Base-by-base conservation (phyloP, 1,140 invertebrate species). In the Drosophila sp. region DNA sequence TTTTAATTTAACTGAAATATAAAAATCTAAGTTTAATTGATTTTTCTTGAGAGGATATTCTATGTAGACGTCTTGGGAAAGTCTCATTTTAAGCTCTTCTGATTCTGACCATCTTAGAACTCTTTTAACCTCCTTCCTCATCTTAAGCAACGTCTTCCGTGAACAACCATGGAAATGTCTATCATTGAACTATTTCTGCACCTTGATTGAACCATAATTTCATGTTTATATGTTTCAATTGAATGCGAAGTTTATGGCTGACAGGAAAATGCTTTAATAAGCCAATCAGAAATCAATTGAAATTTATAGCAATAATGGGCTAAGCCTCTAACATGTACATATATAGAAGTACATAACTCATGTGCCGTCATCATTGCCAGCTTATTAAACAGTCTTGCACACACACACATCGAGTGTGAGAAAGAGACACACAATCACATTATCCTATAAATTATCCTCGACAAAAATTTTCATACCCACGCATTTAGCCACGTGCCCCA, bases 401-500 rank as follows among this genome's bases (percentile, higher is more conserved):
- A 27, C 23, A 44, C 44, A 8, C 44, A 10, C 8, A 17, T 17
- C 1, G 40, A 17, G 4, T n/a, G 40, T 41, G n/a, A 17, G n/a
- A n/a, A 41, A 41, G 40, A n/a, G 40, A 41, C 40, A 41, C 0
- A 27, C 44, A 50, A 50, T 50, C 44, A 25, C 44, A 50, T 50
- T 50, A 50, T 50, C 44, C 44, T 50, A 50, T 50, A 50, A 50
- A 50, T 50, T 50, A 50, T 23, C 44, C 44, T 27, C 44, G 27
- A 50, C 23, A 50, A 50, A 50, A 50, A 50, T 27, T 50, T 38
- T 50, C 7, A 50, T 50, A 50, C 44, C 44, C 44, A 50, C 44
- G 44, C 44, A 50, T 50, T 32, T 57, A 66, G 68, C 57, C 73
- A 76, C 65, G 60, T 72, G 71, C 65, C 64, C 61, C 55, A 27